phyloP scores from a whole-genome alignment of 2,888 invertebrate genomes.

The Acheta domesticus region DNA sequence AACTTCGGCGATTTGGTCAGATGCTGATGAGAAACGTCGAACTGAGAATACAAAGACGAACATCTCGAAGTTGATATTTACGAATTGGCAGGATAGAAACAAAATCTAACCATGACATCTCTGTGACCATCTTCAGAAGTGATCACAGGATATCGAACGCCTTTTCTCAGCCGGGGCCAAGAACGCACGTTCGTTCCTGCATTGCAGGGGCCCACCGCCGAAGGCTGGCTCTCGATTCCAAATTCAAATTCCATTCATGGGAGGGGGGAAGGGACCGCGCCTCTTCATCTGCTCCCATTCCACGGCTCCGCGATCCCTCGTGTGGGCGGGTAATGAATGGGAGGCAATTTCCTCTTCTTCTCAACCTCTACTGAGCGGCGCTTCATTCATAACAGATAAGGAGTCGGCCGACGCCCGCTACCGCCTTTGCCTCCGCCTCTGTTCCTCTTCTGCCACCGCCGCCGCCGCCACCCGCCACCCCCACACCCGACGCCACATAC shows the following conservation, averaged over 20 bases:
- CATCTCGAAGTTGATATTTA: too few species aligned
- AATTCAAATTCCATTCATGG: conserved; percentile 18
- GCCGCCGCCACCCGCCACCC: not conserved
- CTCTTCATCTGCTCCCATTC: not conserved
- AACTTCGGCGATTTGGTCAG: too few species aligned
- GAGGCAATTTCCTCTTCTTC: conserved; percentile 18
- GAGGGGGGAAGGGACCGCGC: not conserved
- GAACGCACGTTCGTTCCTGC: too few species aligned
- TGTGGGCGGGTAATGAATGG: not conserved
- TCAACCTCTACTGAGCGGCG: conserved; percentile 4
- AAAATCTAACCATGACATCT: too few species aligned
- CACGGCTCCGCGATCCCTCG: not conserved
- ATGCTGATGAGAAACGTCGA: too few species aligned
- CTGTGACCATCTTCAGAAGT: too few species aligned
- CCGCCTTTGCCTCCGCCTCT: not conserved
- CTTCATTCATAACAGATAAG: conserved; percentile 7
- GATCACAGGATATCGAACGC: too few species aligned
- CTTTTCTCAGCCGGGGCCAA: too few species aligned
- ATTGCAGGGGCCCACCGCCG: not conserved
- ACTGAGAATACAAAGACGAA: too few species aligned
- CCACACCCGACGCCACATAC: not conserved
- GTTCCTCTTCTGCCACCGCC: not conserved
- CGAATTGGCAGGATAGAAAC: too few species aligned
- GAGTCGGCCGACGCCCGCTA: not conserved
- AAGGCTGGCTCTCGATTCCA: not conserved